These are phyloP conservation scores for Conus ventricosus DNA, from an alignment of 1,140 invertebrate genomes.

Conservation along the genomic window DNA sequence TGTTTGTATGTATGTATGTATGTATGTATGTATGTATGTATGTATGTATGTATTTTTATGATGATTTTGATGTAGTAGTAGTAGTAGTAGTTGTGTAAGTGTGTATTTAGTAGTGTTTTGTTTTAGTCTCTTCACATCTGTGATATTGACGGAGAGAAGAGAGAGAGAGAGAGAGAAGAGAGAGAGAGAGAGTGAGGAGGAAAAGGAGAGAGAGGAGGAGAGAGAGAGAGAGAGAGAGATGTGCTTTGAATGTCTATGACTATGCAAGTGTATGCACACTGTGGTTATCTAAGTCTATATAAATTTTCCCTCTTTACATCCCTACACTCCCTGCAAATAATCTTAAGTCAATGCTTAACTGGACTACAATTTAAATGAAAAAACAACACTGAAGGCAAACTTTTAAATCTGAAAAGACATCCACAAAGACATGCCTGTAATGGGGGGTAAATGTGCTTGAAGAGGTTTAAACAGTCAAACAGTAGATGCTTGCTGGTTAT, in stretches of 20 bases:
- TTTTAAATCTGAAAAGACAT: too few species aligned
- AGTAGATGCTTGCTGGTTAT: too few species aligned
- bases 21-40: background rate
- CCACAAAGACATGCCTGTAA: background rate
- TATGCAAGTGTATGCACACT: background rate
- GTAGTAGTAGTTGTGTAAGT: background rate
- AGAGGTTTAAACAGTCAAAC: too few species aligned
- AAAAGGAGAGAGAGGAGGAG: background rate
- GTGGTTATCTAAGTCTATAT: too few species aligned
- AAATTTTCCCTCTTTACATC: too few species aligned
- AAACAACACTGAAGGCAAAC: background rate
- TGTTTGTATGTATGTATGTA: background rate
- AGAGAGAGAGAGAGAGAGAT: constrained; percentile 3
- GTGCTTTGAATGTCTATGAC: too few species aligned
- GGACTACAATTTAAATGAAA: background rate
- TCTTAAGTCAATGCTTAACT: background rate
- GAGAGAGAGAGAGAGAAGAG: background rate
- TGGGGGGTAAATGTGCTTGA: too few species aligned
- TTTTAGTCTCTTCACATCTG: too few species aligned
- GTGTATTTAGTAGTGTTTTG: too few species aligned
- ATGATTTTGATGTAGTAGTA: background rate
- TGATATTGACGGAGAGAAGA: background rate
- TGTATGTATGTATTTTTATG: too few species aligned
- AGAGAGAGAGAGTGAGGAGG: background rate
- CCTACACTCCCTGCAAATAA: too few species aligned